phyloP scores from a whole-genome alignment of 2,888 invertebrate species.

The Allygus modestus region DNA sequence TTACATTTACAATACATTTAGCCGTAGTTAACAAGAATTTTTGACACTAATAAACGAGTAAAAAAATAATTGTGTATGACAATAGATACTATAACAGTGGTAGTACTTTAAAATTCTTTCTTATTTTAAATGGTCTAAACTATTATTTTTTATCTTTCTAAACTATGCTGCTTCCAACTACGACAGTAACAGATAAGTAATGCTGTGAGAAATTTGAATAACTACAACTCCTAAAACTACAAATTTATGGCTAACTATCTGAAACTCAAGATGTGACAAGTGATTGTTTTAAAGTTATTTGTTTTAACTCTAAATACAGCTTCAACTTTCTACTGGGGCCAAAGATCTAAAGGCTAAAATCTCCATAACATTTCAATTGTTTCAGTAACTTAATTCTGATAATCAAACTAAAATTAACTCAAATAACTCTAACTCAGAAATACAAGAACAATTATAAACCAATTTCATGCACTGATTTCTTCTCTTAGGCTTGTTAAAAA shows the following conservation, averaged over 20 bases:
- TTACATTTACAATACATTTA: constrained; percentile 19
- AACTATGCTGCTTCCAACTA: background rate
- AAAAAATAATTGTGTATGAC: constrained; percentile 26
- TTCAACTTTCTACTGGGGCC: background rate
- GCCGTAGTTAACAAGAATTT: background rate
- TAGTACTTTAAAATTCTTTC: background rate
- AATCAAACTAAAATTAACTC: background rate
- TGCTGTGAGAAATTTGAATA: background rate
- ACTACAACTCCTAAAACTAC: constrained; percentile 16
- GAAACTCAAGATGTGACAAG: background rate
- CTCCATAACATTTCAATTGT: background rate
- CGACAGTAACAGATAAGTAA: background rate
- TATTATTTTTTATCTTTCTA: background rate
- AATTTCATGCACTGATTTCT: no score
- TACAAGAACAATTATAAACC: background rate
- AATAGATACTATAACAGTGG: background rate
- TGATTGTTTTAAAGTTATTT: background rate
- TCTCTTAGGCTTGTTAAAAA: no score
- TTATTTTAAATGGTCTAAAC: background rate
- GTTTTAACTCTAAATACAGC: background rate
- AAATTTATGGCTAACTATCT: background rate
- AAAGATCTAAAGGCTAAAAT: background rate
- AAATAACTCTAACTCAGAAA: no score
- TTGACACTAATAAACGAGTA: background rate
- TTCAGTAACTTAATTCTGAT: background rate